phyloP scores from a whole-genome alignment of 2,113 vertebrate species.

The Odontophorus gujanensis region DNA sequence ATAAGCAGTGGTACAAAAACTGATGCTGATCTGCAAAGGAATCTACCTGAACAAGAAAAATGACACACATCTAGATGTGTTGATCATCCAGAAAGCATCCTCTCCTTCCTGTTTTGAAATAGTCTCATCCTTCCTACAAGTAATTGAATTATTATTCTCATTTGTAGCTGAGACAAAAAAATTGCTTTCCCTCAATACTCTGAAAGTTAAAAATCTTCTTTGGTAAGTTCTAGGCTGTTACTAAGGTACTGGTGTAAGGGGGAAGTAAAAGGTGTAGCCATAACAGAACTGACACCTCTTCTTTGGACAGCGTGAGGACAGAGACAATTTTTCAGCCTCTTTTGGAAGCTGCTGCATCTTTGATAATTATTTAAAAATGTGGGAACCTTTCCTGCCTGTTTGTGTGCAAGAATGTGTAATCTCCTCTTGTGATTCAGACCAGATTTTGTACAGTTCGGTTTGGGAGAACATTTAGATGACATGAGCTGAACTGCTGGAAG shows the following conservation, averaged over 20 bases:
- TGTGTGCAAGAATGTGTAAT: slow-evolving; percentile 16
- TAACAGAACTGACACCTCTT: background rate
- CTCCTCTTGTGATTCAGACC: background rate
- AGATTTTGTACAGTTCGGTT: slow-evolving; percentile 27
- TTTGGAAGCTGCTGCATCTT: background rate
- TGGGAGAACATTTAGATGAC: background rate
- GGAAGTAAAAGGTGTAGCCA: background rate
- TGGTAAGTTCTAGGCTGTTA: background rate
- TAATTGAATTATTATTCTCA: background rate
- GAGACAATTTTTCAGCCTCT: background rate
- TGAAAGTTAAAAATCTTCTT: background rate
- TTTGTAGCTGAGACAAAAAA: background rate
- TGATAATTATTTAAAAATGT: slow-evolving; percentile 5
- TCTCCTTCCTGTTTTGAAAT: slow-evolving; percentile 46
- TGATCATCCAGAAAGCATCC: slow-evolving; percentile 48
- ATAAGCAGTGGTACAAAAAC: background rate
- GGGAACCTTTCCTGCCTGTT: background rate
- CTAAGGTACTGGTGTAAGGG: background rate
- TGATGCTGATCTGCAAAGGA: background rate
- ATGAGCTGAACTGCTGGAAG: background rate
- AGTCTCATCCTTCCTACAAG: background rate
- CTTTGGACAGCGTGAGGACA: background rate
- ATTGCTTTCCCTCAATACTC: background rate
- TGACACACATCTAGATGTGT: background rate
- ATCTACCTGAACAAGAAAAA: slow-evolving; percentile 2